Percentiles rank a stretch among this genome's conserved stretches.
These are phyloP conservation scores for Coelinius sp. DNA, from an alignment of 2,888 invertebrate genomes.

Conservation along the genomic window DNA sequence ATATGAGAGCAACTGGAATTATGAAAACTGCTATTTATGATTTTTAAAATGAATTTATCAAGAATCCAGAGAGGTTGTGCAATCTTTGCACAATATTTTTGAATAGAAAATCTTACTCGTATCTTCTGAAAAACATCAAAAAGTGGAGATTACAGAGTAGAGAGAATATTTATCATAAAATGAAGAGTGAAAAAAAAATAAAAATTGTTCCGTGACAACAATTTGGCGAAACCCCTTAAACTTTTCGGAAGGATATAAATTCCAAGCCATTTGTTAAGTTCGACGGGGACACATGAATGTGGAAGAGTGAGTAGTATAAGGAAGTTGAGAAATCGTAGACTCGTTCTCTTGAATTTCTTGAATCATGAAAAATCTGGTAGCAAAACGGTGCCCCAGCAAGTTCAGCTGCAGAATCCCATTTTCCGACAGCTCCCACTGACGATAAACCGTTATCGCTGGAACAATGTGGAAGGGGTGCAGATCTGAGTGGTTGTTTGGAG, in stretches of 20 bases:
- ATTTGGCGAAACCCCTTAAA: slow-evolving; percentile 6
- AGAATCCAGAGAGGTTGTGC: background rate
- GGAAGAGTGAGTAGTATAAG: slow-evolving; percentile 11
- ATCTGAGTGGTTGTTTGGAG: background rate
- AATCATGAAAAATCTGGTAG: slow-evolving; percentile 41
- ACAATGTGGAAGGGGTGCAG: slow-evolving; percentile 23
- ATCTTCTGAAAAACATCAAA: background rate
- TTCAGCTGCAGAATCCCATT: background rate
- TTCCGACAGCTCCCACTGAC: slow-evolving; percentile 27
- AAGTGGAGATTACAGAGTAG: too few species aligned
- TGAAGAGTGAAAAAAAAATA: too few species aligned
- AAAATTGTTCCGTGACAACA: background rate
- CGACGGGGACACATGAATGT: slow-evolving; percentile 21
- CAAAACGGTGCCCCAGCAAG: slow-evolving; percentile 16
- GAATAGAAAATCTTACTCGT: background rate
- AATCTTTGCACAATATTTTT: background rate
- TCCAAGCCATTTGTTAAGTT: slow-evolving; percentile 33
- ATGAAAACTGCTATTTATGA: background rate
- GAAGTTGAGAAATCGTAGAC: background rate
- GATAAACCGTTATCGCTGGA: slow-evolving; percentile 40
- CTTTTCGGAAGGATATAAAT: slow-evolving; percentile 39
- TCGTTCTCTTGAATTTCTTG: slow-evolving; percentile 29
- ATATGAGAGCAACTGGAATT: background rate
- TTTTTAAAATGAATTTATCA: background rate
- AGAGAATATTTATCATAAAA: background rate